These are phyloP conservation scores for Eupsittula cactorum DNA, from an alignment of 2,113 vertebrate genomes.

Conservation along the genomic window DNA sequence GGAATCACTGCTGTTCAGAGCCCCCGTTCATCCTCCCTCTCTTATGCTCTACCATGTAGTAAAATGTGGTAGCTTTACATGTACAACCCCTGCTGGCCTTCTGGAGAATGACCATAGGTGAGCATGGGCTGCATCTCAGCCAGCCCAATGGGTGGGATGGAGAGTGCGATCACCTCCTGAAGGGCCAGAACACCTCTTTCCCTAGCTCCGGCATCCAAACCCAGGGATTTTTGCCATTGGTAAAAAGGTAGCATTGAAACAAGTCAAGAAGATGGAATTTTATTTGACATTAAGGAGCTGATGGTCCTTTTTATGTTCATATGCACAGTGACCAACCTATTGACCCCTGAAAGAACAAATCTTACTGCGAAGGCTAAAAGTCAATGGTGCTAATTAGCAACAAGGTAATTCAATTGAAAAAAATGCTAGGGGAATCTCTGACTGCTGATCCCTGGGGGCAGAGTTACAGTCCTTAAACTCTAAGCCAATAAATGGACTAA, in stretches of 20 bases:
- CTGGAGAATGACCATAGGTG: rapidly evolving
- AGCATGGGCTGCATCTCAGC: background rate
- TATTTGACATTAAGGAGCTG: background rate
- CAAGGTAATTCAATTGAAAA: background rate
- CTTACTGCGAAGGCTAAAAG: background rate
- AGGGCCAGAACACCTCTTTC: background rate
- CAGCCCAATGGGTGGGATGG: background rate
- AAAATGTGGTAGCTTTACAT: rapidly evolving
- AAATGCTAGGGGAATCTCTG: background rate
- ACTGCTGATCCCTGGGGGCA: background rate
- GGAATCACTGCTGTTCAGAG: background rate
- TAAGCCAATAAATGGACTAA: background rate
- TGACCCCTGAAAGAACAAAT: background rate
- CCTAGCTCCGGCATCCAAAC: background rate
- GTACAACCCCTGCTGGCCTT: background rate
- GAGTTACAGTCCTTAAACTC: background rate
- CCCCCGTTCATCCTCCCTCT: background rate
- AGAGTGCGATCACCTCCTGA: background rate
- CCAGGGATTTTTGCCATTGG: background rate
- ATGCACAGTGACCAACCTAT: rapidly evolving
- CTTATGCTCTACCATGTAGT: rapidly evolving
- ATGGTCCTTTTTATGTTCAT: background rate
- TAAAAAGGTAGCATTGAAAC: background rate
- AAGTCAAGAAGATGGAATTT: background rate
- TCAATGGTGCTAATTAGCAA: background rate